Percentiles rank a stretch among this genome's conserved stretches.
phyloP scores from a whole-genome alignment of 2,797 vertebrate species.

The Squalus acanthias region DNA sequence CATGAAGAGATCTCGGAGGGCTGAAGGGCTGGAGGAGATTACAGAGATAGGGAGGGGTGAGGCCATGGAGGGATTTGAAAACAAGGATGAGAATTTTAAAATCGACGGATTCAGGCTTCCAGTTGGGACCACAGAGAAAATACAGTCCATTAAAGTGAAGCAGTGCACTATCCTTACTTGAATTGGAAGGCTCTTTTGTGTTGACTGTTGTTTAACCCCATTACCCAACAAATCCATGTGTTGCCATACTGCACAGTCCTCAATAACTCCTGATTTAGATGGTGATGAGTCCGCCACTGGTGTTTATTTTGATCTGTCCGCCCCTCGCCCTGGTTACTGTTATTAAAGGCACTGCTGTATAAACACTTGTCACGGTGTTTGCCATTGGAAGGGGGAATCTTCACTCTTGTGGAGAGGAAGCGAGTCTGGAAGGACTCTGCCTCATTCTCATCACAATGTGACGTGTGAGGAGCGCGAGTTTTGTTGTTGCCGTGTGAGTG shows the following conservation, averaged over 20 bases:
- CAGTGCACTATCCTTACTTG: neutral
- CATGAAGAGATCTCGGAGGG: neutral
- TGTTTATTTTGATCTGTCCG: neutral
- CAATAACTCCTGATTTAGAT: neutral
- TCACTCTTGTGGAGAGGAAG: neutral
- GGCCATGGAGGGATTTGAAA: neutral
- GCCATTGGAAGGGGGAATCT: neutral
- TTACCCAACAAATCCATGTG: neutral
- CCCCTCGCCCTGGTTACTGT: neutral
- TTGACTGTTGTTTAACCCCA: neutral
- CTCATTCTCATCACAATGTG: neutral
- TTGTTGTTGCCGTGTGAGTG: neutral
- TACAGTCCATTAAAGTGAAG: neutral
- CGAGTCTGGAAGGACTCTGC: neutral
- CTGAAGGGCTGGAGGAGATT: neutral
- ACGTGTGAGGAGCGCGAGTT: neutral
- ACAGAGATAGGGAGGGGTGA: neutral
- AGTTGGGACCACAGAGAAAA: neutral
- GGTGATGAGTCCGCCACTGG: neutral
- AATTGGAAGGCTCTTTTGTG: neutral
- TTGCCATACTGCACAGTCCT: neutral
- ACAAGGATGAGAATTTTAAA: neutral
- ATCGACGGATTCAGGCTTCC: neutral
- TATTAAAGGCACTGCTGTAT: neutral
- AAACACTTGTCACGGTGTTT: neutral